These are phyloP conservation scores for Gallinago solitaria DNA, from an alignment of 2,797 vertebrate species.

Conservation along the genomic window DNA sequence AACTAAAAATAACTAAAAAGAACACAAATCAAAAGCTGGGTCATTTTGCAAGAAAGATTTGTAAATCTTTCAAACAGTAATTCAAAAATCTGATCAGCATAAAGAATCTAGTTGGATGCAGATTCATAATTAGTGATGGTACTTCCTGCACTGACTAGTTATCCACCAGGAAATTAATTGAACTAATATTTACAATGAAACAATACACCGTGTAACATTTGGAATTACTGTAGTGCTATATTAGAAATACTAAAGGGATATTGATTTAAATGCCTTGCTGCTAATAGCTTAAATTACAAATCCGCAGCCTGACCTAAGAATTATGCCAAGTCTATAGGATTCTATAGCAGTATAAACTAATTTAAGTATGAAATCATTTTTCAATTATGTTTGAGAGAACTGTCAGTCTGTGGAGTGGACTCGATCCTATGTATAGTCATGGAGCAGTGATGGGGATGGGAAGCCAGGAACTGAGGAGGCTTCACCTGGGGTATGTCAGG, in stretches of 20 bases:
- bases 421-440: background rate
- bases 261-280: background rate
- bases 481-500: accelerated
- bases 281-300: background rate
- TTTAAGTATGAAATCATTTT: background rate
- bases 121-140: background rate
- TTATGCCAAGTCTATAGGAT: background rate
- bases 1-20: background rate
- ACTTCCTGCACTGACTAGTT: background rate
- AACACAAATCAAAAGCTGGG: background rate
- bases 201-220: background rate
- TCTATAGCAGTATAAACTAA: background rate
- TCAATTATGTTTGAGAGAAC: background rate
- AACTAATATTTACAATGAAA: background rate
- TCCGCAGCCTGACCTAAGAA: background rate
- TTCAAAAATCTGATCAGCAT: background rate
- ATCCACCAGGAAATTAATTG: background rate
- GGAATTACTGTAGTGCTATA: background rate
- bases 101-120: background rate
- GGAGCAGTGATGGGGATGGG: background rate
- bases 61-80: background rate
- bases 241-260: background rate
- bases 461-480: background rate
- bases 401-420: background rate
- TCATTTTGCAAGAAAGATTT: background rate